Conservation (phyloP, 1,140 invertebrate genomes). For the Zaprionus camerounensis region DNA sequence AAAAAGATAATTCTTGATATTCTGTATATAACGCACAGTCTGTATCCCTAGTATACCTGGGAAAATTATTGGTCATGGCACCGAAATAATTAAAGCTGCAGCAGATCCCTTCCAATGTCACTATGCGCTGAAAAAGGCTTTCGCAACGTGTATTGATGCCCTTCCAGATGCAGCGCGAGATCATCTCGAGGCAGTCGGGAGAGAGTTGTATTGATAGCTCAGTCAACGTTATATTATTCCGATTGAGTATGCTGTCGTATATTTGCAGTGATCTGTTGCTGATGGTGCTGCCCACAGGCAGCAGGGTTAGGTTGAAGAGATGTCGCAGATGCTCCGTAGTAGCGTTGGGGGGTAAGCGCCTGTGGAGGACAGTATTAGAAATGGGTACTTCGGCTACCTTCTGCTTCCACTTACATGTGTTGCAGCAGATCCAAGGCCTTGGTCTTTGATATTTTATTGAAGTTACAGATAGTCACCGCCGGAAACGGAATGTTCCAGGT, state of each 20-base stretch:
- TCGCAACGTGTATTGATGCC: conserved; percentile 86
- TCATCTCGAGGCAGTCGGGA: conserved; percentile 85
- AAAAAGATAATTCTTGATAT: neutral
- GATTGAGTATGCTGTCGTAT: conserved; percentile 83
- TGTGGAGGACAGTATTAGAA: conserved; percentile 10
- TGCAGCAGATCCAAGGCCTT: conserved; percentile 70
- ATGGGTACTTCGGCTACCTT: neutral
- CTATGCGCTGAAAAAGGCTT: conserved; percentile 86
- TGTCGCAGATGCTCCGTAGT: conserved; percentile 53
- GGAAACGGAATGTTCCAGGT: conserved; percentile 90
- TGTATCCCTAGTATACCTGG: conserved; percentile 51
- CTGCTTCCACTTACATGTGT: conserved; percentile 71
- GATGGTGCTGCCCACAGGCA: conserved; percentile 52
- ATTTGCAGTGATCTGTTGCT: conserved; percentile 48
- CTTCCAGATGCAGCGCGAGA: conserved; percentile 88
- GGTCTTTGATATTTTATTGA: conserved; percentile 85
- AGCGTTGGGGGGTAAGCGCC: conserved; percentile 60
- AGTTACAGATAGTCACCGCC: conserved; percentile 86
- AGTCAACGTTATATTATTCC: conserved; percentile 79
- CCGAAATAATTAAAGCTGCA: conserved; percentile 89
- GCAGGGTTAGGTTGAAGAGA: conserved; percentile 69
- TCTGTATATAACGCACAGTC: neutral
- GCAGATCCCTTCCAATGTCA: conserved; percentile 86
- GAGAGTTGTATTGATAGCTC: conserved; percentile 80
- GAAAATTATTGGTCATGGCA: conserved; percentile 75